These are phyloP conservation scores for Cotesia congregata DNA, from an alignment of 2,888 invertebrate genomes.

Conservation along the genomic window DNA sequence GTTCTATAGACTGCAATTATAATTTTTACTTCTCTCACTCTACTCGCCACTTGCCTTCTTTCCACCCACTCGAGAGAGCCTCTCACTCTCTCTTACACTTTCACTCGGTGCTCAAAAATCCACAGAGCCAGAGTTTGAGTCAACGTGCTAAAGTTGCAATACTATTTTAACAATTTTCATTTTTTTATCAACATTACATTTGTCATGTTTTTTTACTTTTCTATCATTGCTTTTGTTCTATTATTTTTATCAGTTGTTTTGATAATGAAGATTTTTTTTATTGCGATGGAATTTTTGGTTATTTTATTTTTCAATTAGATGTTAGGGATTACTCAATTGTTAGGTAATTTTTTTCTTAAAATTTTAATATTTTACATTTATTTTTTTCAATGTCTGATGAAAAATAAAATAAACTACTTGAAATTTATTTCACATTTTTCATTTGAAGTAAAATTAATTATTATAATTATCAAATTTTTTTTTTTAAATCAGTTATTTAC, in stretches of 20 bases:
- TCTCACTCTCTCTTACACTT: neutral
- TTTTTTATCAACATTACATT: neutral
- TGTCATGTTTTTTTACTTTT: neutral
- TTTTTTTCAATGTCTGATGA: too few relatives aligned
- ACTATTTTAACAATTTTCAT: neutral
- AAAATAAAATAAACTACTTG: too few relatives aligned
- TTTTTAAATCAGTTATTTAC: too few relatives aligned
- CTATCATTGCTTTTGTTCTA: neutral
- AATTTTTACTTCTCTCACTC: slow-evolving; percentile 43
- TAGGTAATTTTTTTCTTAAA: too few relatives aligned
- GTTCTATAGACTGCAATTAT: slow-evolving; percentile 56
- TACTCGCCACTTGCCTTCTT: neutral
- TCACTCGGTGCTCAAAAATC: neutral
- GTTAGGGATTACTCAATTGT: too few relatives aligned
- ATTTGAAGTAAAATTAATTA: too few relatives aligned
- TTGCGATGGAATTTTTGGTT: neutral
- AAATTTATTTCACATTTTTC: too few relatives aligned
- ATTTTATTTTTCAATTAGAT: neutral
- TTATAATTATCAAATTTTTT: too few relatives aligned
- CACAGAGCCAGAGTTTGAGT: neutral
- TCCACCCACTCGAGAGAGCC: neutral
- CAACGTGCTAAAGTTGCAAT: neutral
- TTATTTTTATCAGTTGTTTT: neutral
- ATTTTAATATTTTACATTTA: too few relatives aligned
- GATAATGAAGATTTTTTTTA: neutral